Evolutionary conservation across 2,113 vertebrate species (phyloP).

Genomic region (Nettapus auritus): DNA sequence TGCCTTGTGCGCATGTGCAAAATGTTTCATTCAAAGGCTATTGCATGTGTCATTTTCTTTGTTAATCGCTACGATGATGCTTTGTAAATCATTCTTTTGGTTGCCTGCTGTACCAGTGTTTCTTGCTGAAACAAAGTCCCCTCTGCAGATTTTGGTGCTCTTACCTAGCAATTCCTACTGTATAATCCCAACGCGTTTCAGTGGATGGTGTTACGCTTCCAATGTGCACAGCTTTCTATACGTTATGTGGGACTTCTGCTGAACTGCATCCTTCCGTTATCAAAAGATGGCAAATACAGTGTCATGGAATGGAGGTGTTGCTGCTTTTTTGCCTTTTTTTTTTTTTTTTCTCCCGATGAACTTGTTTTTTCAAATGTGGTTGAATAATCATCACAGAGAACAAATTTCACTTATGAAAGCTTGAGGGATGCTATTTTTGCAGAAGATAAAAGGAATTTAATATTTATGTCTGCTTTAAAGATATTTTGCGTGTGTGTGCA

Average conservation of each 20-base stretch:
- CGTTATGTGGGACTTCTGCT: neutral
- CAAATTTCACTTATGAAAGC: neutral
- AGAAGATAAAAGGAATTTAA: neutral
- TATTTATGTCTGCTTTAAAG: neutral
- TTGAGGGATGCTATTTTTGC: neutral
- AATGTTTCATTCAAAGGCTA: conserved; percentile 34
- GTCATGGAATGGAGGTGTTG: neutral
- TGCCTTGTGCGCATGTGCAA: neutral
- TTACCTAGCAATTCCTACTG: neutral
- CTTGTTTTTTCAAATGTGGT: neutral
- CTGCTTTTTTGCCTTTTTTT: too few relatives aligned
- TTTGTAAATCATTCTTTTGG: conserved; percentile 44
- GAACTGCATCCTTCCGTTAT: neutral
- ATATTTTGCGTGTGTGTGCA: neutral
- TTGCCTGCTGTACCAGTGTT: conserved; percentile 35
- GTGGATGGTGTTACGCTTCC: neutral
- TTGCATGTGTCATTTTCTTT: neutral
- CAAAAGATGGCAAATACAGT: neutral
- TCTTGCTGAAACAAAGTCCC: conserved; percentile 25
- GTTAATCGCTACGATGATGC: neutral
- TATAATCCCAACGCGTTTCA: neutral
- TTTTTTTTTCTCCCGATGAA: neutral
- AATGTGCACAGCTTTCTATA: neutral
- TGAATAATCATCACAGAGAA: neutral
- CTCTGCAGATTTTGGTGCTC: neutral